Conservation (phyloP, 92 coral and sea anemone species). For the Epizoanthus scotinus region DNA sequence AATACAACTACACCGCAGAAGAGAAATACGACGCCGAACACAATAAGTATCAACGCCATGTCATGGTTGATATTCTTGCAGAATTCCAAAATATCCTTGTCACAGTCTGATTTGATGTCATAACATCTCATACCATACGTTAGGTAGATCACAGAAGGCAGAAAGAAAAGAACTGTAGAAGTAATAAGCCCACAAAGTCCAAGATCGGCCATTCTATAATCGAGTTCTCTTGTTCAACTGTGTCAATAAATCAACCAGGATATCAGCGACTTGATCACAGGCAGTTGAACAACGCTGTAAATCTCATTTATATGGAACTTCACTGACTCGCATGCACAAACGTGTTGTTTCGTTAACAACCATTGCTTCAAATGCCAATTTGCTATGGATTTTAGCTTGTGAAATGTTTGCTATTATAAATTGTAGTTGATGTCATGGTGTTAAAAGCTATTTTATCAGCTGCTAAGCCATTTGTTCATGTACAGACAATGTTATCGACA, state of each 20-base stretch:
- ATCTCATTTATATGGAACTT: too few relatives aligned
- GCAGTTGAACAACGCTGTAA: not conserved
- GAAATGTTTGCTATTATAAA: conserved; percentile 5
- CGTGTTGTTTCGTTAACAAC: too few relatives aligned
- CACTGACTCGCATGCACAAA: too few relatives aligned
- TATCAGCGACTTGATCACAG: not conserved
- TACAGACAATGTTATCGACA: not conserved
- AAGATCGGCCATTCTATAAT: conserved; percentile 1
- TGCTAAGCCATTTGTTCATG: not conserved
- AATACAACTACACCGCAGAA: conserved; percentile 4
- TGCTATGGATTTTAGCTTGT: not conserved
- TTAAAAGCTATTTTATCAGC: conserved; percentile 20
- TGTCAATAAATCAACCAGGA: too few relatives aligned
- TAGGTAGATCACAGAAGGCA: conserved; percentile 14
- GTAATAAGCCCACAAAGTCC: conserved; percentile 22
- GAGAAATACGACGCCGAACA: conserved; percentile 26
- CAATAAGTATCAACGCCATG: conserved; percentile 20
- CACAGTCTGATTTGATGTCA: too few relatives aligned
- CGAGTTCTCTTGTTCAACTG: too few relatives aligned
- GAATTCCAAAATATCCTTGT: not conserved
- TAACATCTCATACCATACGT: conserved; percentile 9
- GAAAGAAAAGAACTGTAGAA: not conserved
- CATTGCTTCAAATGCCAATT: too few relatives aligned
- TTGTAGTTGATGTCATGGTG: conserved; percentile 18
- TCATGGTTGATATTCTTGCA: conserved; percentile 27